Evolutionary conservation across 1,140 invertebrate genomes (phyloP), one percentile per base, ranked within the genome.

Genomic region (Maniola jurtina): DNA sequence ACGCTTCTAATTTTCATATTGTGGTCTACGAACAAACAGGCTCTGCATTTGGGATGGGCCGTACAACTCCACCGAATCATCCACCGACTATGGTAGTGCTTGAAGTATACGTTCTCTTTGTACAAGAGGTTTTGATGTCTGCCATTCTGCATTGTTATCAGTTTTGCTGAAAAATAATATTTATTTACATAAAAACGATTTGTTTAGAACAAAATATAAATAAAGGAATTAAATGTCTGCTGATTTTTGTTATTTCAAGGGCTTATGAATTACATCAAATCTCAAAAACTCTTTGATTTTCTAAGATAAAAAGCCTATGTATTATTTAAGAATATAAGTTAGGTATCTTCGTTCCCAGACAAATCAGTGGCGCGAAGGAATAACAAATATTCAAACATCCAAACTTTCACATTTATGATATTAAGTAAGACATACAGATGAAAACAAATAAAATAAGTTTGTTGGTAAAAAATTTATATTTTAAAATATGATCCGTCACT

Each of bases 61-160:
- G 61, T 40, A 11, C 61, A 63, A 63, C 48, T 63, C 48, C 48
- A 63, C 5, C 61, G 35, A n/a, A 63, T 42, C 61, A 55, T 54
- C 35, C 35, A 36, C 14, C 36, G n/a, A 10, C 34, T 14, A 3
- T 35, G 35, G 0, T 64, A 33, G 2, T 75, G 70, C 11, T 48
- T 63, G 55, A 56, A 66, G 61, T 70, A 80, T 25, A 52, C 57
- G 61, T 72, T 76, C 0, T 42, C 16, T 47, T 55, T 50, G 36
- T 63, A 63, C 8, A 63, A 15, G 14, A 63, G 14, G 10, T 36
- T 40, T 25, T 42, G n/a, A 13, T n/a, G 9, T 50, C 35, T 61
- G 8, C 60, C 60, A 15, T 52, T 35, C 1, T 16, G 25, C 47
- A 52, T 35, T 52, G 47, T 48, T n/a, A 61, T 63, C 3, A 63